Conservation (phyloP, 2,797 vertebrate species). For the Pipistrellus nathusii region DNA sequence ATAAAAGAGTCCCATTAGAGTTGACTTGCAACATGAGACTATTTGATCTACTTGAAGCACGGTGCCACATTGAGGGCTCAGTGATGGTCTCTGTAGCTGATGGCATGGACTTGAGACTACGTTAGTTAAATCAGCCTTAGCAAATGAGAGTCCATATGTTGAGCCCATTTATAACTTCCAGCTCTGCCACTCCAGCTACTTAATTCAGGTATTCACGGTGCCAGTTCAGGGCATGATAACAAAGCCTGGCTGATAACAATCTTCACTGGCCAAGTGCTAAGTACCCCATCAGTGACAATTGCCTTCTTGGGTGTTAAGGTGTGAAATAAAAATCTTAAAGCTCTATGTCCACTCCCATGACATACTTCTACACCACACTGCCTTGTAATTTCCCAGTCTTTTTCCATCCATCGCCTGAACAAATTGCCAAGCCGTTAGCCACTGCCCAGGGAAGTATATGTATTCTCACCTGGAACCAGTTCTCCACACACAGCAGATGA, state of each 20-base stretch:
- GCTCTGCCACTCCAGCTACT: background rate
- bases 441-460: background rate
- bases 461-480: background rate
- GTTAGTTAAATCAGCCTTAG: background rate
- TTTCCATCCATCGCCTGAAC: background rate
- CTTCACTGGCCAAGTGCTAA: background rate
- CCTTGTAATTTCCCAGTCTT: background rate
- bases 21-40: background rate
- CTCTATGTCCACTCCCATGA: background rate
- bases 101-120: background rate
- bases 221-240: background rate
- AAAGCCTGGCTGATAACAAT: background rate
- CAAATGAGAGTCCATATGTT: background rate
- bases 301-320: background rate
- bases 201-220: background rate
- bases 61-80: background rate
- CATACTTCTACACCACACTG: background rate
- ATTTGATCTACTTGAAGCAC: background rate
- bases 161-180: background rate
- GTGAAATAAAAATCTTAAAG: background rate
- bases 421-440: background rate
- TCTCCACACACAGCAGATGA: background rate
- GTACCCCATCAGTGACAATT: background rate
- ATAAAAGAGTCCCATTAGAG: background rate
- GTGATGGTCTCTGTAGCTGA: background rate